Evolutionary conservation across 2,797 vertebrate genomes (phyloP), one percentile per base, ranked within the genome.

Genomic region (Chrosomus eos): DNA sequence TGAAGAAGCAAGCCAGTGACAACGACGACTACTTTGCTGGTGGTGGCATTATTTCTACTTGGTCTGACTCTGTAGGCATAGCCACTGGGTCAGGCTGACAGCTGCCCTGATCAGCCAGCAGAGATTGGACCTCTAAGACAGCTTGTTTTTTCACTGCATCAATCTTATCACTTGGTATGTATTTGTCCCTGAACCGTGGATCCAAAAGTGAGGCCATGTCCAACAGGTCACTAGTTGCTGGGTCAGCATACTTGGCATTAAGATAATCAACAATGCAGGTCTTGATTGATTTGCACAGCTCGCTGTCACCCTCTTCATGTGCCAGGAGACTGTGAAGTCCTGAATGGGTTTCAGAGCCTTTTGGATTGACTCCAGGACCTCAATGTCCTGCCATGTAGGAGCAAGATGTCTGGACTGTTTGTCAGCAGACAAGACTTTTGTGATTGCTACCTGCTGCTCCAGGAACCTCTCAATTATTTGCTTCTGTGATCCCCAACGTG

Each of bases 231-330:
- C 55, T 71, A 13, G 48, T 89, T 64, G 70, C 6, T 80, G 83
- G 78, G 8, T 87, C 81, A 7, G 77, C 36, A 81, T 87, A 82
- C 9, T 89, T 87, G 31, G 5, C 38, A n/a, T 85, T 89, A 36
- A 89, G 48, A 82, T 89, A 81, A 38, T 87, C 40, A 31, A 87
- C 55, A 85, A 64, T 83, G 83, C 60, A 28, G 83, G 78, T 68
- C 74, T 90, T 87, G 71, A 90, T 87, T 0, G 45, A 85, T 68
- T 82, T 90, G 21, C 66, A 87, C 3, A 88, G 71, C n/a, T 87
- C 66, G 23, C 5, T 73, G 14, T 84, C 71, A 0, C 7, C 78
- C 11, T 87, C 81, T 83, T 78, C 79, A 85, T 7, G 45, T 87
- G 66, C 72, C 84, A 88, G 72, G 72, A 90, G 84, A 89, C 75